These are phyloP conservation scores for Loris lydekkerianus DNA, from an alignment of 2,797 vertebrate species.

Conservation along the genomic window DNA sequence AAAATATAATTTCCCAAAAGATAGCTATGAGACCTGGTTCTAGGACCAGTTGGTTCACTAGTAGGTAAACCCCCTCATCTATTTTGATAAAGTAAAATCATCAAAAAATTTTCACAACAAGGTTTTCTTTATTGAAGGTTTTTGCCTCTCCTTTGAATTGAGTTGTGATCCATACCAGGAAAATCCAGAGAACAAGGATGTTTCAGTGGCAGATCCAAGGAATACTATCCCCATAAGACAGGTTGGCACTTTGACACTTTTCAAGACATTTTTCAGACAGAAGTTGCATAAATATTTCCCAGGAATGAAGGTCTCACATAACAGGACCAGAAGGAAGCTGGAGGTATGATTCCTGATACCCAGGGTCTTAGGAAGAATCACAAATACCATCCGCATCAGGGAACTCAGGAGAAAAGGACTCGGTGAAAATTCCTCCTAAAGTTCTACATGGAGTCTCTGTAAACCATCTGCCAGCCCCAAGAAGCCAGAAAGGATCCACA, in stretches of 20 bases:
- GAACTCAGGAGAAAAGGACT: neutral
- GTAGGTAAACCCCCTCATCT: neutral
- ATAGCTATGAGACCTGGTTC: neutral
- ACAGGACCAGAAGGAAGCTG: neutral
- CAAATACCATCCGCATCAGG: neutral
- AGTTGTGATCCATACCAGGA: neutral
- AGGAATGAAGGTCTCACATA: neutral
- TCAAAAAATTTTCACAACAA: neutral
- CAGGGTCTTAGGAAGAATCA: neutral
- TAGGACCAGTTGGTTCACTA: neutral
- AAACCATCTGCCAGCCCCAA: neutral
- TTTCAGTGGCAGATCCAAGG: neutral
- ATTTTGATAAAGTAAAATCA: constrained; percentile 30
- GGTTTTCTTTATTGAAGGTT: neutral
- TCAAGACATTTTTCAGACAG: neutral
- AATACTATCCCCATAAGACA: neutral
- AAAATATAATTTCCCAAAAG: constrained; percentile 14
- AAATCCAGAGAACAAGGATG: neutral
- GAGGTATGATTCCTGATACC: neutral
- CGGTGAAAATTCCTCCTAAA: neutral
- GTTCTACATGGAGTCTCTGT: neutral
- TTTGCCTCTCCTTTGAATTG: neutral
- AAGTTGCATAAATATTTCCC: neutral
- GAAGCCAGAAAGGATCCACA: neutral
- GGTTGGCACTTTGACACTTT: neutral